Base-by-base conservation (phyloP, 2,888 invertebrate genomes). In the Clunio marinus region DNA sequence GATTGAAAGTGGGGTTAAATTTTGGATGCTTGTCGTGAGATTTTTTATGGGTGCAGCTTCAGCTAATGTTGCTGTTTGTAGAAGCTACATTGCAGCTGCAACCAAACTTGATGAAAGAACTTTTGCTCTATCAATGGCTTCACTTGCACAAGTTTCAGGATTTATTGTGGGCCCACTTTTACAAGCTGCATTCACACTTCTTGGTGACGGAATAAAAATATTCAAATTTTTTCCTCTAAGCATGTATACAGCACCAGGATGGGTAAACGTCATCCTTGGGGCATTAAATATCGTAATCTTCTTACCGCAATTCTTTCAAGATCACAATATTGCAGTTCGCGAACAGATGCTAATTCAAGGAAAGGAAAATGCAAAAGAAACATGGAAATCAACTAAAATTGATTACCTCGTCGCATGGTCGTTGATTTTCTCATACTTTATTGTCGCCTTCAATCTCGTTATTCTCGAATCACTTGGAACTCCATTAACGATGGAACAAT, bases 321-420 rank as follows among this genome's bases (percentile, higher is more conserved):
- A 66, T 15, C 66, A 55, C n/a, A 51, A 66, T 7, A 66, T 66
- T n/a, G 66, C 66, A 4, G 51, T 55, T 13, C 51, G 55, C 0
- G 66, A 66, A 35, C 66, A 66, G 55, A 66, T 66, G 66, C 5
- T 20, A 10, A 22, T 66, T 1, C 66, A 66, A 55, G 66, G 66
- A 25, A 66, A 66, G 20, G 66, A 66, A 66, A 15, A 25, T n/a
- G 66, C 28, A 1, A 66, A 66, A 66, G 66, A 66, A 35, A 66
- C 46, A 2, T 66, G 35, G 32, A 66, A 66, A 25, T n/a, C 35
- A n/a, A 46, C 28, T 15, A 51, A 55, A 13, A 32, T 66, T 17
- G 66, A 66, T 25, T 24, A 55, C 10, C n/a, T 51, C 13, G 10
- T 66, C n/a, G 22, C 24, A 15, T 51, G 51, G 17, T 32, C 55